Evolutionary conservation across 1,140 invertebrate species (phyloP).

Genomic region (Sycobia sp.): DNA sequence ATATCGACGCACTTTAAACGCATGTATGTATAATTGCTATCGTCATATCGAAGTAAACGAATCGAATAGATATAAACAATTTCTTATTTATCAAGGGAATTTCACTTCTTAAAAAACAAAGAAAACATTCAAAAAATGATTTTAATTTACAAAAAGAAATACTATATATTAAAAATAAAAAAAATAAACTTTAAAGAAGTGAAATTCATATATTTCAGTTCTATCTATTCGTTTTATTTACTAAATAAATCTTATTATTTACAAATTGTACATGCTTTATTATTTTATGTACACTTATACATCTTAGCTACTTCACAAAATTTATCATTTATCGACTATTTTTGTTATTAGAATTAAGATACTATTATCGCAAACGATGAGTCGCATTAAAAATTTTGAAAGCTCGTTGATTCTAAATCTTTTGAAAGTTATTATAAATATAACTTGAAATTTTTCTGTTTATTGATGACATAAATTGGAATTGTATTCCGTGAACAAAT

Average conservation of each 20-base stretch:
- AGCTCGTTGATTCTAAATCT: too few species aligned
- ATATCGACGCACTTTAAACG: conserved; percentile 20
- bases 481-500: too few species aligned
- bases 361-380: conserved; percentile 15
- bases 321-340: conserved; percentile 5
- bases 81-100: background rate
- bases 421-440: too few species aligned
- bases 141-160: background rate
- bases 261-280: conserved; percentile 15
- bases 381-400: conserved; percentile 1
- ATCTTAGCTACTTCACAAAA: conserved; percentile 4
- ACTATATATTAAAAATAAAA: conserved; percentile 4
- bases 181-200: background rate
- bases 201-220: background rate
- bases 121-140: background rate
- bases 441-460: too few species aligned
- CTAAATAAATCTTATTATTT: conserved; percentile 11
- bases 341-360: conserved; percentile 1
- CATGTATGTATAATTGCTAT: conserved; percentile 10
- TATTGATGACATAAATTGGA: too few species aligned
- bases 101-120: conserved; percentile 3
- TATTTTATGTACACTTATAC: background rate
- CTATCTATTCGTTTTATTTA: conserved; percentile 16
- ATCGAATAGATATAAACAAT: conserved; percentile 20
- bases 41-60: conserved; percentile 15